Percentiles rank a stretch among this genome's conserved stretches.
Conservation (phyloP, 2,888 invertebrate species). For the Plebejus anna region DNA sequence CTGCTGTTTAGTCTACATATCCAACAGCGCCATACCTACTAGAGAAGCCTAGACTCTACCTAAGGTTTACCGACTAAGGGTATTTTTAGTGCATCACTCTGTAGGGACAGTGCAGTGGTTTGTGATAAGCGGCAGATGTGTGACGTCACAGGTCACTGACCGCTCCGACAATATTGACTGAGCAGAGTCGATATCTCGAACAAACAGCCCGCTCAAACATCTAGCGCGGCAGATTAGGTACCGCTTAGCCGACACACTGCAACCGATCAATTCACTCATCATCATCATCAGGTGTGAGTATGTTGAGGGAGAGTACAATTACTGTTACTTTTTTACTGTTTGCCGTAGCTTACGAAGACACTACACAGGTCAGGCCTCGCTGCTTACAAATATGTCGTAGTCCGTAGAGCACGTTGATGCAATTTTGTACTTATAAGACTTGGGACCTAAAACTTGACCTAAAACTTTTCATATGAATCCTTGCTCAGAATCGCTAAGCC, state of each 20-base stretch:
- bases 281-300: not conserved
- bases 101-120: not conserved
- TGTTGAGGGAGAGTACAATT: no score
- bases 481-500: no score
- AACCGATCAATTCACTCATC: slow-evolving; percentile 9
- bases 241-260: slow-evolving; percentile 3
- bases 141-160: slow-evolving; percentile 59
- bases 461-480: no score
- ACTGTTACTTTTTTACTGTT: no score
- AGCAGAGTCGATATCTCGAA: slow-evolving; percentile 62
- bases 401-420: no score
- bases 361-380: no score
- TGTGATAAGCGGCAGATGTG: slow-evolving; percentile 44
- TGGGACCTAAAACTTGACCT: no score
- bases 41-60: not conserved
- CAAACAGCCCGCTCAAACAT: slow-evolving; percentile 69
- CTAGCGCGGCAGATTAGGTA: slow-evolving; percentile 39
- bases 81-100: not conserved
- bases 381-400: no score
- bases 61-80: not conserved
- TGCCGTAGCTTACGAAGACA: no score
- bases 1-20: no score
- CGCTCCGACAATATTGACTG: slow-evolving; percentile 67
- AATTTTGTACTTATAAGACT: no score
- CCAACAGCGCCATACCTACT: no score